Percentiles rank a stretch among this genome's conserved stretches.
phyloP scores from a whole-genome alignment of 2,797 vertebrate species.

The Clarias laeviceps region DNA sequence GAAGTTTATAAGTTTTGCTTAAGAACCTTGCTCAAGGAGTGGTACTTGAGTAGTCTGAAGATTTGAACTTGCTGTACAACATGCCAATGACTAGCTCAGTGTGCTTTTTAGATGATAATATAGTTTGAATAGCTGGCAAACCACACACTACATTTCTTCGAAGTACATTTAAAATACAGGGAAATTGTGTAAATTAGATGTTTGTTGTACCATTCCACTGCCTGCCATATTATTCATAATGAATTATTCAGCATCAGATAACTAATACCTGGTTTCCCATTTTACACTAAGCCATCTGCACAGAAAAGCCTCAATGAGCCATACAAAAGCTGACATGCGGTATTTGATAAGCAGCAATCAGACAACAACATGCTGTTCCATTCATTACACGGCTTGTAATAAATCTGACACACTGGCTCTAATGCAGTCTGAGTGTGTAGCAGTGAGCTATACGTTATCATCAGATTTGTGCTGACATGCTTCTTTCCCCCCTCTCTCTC shows the following conservation, averaged over 20 bases:
- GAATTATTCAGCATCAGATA: neutral
- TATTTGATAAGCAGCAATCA: slow-evolving; percentile 52
- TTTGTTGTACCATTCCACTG: neutral
- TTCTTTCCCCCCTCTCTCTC: slow-evolving; percentile 60
- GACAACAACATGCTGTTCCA: slow-evolving; percentile 35
- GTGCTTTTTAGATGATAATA: neutral
- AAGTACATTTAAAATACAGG: neutral
- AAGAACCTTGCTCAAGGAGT: neutral
- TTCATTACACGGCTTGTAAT: slow-evolving; percentile 30
- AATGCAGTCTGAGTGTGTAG: slow-evolving; percentile 64
- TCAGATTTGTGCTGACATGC: slow-evolving; percentile 76
- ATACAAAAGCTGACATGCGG: slow-evolving; percentile 42
- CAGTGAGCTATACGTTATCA: slow-evolving; percentile 73
- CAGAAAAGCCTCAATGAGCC: slow-evolving; percentile 29
- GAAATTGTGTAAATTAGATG: neutral
- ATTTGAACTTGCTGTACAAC: neutral
- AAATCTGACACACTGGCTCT: slow-evolving; percentile 57
- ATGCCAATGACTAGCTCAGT: neutral
- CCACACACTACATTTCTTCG: neutral
- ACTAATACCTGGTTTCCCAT: neutral
- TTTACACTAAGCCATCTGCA: slow-evolving; percentile 1
- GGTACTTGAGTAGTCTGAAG: neutral
- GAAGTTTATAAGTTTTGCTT: neutral
- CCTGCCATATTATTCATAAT: neutral
- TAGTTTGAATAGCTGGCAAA: neutral